Percentiles rank a stretch among this genome's conserved stretches.
These are phyloP conservation scores for Sebastes nivosus DNA, from an alignment of 2,797 vertebrate genomes.

Conservation along the genomic window DNA sequence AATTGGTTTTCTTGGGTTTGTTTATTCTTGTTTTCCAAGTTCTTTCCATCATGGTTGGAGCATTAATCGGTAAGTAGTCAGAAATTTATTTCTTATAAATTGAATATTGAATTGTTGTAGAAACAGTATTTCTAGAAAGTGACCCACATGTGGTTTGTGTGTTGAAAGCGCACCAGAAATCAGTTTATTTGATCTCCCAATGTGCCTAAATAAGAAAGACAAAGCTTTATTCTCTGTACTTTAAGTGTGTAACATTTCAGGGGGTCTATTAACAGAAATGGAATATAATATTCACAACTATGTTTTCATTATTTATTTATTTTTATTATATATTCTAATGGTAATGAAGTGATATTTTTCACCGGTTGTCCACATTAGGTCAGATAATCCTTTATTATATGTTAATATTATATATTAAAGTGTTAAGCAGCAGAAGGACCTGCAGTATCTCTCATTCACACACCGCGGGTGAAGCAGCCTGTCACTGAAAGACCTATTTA, in stretches of 20 bases:
- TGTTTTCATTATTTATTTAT: no score
- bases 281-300: no score
- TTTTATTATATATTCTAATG: no score
- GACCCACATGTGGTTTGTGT: background rate
- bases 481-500: no score
- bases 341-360: no score
- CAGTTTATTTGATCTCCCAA: background rate
- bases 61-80: conserved; percentile 86
- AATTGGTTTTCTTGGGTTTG: conserved; percentile 25
- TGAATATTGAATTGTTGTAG: background rate
- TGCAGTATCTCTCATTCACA: no score
- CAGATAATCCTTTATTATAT: no score
- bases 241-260: background rate
- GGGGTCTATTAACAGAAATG: no score
- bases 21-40: conserved; percentile 40
- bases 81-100: background rate
- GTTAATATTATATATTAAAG: no score
- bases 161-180: background rate
- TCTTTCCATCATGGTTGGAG: conserved; percentile 79
- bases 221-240: background rate
- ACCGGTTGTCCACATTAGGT: no score
- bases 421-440: no score
- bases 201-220: background rate
- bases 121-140: background rate
- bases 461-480: no score